Percentiles rank a stretch among this genome's conserved stretches.
Conservation (phyloP, 2,797 vertebrate species). For the Caiman crocodilus region DNA sequence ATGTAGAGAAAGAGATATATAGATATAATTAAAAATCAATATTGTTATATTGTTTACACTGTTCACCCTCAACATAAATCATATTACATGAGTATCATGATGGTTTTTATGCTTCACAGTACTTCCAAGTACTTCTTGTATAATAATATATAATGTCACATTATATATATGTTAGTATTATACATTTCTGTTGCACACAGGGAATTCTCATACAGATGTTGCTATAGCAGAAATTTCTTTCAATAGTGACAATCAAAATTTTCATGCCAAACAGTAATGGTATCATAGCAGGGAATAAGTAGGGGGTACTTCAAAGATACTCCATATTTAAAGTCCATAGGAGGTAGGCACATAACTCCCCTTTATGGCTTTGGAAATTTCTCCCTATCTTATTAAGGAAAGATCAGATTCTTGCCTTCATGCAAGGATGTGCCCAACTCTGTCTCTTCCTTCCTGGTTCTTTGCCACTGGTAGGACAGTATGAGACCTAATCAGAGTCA, state of each 20-base stretch:
- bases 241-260: background rate
- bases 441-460: background rate
- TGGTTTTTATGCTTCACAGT: conserved; percentile 7
- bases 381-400: background rate
- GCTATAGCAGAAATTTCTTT: conserved; percentile 21
- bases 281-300: background rate
- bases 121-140: no score
- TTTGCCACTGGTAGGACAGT: background rate
- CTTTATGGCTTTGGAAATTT: no score
- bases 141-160: conserved; percentile 23
- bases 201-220: conserved; percentile 14
- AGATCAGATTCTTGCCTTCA: background rate
- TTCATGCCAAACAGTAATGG: background rate
- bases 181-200: conserved; percentile 59
- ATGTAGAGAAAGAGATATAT: no score
- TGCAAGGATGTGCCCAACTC: background rate
- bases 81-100: background rate
- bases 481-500: background rate
- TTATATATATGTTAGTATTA: conserved; percentile 33
- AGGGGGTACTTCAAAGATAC: background rate
- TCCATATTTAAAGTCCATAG: background rate
- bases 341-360: background rate
- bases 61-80: background rate
- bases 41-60: background rate
- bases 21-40: no score